Evolutionary conservation across 2,888 invertebrate species (phyloP).

Genomic region (Lasioglossum zephyrum): DNA sequence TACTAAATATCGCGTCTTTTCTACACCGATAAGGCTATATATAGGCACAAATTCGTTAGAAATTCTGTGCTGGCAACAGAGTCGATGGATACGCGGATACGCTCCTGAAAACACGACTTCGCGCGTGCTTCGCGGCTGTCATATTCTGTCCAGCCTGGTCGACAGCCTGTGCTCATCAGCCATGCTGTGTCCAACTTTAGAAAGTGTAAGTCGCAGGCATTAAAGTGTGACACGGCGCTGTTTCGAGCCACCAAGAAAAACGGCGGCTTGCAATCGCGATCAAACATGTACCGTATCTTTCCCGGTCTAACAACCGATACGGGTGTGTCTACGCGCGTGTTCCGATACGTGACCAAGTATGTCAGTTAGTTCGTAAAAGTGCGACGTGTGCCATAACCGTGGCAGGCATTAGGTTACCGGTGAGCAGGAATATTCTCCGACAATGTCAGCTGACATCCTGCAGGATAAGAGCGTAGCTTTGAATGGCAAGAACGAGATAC

Average conservation of each 20-base stretch:
- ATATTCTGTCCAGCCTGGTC: conserved; percentile 62
- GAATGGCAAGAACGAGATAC: conserved; percentile 75
- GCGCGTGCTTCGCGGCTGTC: conserved; percentile 64
- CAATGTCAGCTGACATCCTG: conserved; percentile 70
- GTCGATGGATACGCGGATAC: conserved; percentile 41
- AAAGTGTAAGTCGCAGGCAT: conserved; percentile 39
- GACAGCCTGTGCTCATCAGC: conserved; percentile 55
- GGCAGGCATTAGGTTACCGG: conserved; percentile 49
- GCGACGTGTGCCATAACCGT: conserved; percentile 48
- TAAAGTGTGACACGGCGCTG: conserved; percentile 32
- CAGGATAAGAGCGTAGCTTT: conserved; percentile 69
- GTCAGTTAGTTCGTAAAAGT: conserved; percentile 61
- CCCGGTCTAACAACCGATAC: conserved; percentile 52
- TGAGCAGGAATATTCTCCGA: conserved; percentile 34
- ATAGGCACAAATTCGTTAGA: not conserved
- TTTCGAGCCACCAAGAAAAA: conserved; percentile 15
- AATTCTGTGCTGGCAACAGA: conserved; percentile 10
- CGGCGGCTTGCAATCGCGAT: conserved; percentile 32
- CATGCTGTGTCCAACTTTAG: conserved; percentile 54
- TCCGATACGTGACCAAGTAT: conserved; percentile 68
- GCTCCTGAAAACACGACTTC: conserved; percentile 48
- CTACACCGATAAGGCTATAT: not conserved
- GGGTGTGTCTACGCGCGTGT: conserved; percentile 67
- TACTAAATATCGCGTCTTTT: not conserved
- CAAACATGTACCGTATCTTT: conserved; percentile 61